Conservation (phyloP, 2,888 invertebrate species). For the Peribatodes rhomboidaria region DNA sequence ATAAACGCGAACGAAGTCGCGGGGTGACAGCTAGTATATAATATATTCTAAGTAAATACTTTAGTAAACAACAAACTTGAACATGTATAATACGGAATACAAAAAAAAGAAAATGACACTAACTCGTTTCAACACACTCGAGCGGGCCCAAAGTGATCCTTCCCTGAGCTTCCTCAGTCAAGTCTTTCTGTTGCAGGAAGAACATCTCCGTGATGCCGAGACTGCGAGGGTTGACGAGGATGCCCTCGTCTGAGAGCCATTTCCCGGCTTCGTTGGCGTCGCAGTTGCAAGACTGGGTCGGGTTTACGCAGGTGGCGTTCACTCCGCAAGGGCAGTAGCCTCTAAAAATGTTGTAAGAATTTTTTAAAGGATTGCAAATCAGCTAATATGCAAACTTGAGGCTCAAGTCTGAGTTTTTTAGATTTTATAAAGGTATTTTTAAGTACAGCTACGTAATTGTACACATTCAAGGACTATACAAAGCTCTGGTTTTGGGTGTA, state of each 20-base stretch:
- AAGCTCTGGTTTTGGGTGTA: too few species aligned
- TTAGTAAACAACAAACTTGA: neutral
- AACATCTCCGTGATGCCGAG: slow-evolving; percentile 96
- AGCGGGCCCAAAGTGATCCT: slow-evolving; percentile 96
- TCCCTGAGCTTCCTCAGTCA: slow-evolving; percentile 94
- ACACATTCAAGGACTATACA: too few species aligned
- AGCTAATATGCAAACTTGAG: too few species aligned
- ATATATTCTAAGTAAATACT: too few species aligned
- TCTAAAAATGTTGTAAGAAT: too few species aligned
- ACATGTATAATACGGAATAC: too few species aligned
- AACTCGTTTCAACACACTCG: slow-evolving; percentile 98
- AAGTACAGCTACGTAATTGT: too few species aligned
- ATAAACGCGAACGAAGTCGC: too few species aligned
- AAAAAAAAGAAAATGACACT: slow-evolving; percentile 72
- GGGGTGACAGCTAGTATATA: too few species aligned
- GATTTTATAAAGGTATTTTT: too few species aligned
- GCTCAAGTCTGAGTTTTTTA: too few species aligned
- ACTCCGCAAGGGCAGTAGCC: slow-evolving; percentile 92
- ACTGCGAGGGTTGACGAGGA: slow-evolving; percentile 92
- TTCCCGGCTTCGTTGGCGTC: slow-evolving; percentile 93
- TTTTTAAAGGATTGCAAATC: too few species aligned
- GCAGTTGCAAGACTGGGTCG: slow-evolving; percentile 95
- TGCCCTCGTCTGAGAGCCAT: slow-evolving; percentile 96
- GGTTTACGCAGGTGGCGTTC: slow-evolving; percentile 93
- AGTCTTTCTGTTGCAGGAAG: slow-evolving; percentile 94